Conservation (phyloP, 2,888 invertebrate genomes). For the Sinelater perroti region DNA sequence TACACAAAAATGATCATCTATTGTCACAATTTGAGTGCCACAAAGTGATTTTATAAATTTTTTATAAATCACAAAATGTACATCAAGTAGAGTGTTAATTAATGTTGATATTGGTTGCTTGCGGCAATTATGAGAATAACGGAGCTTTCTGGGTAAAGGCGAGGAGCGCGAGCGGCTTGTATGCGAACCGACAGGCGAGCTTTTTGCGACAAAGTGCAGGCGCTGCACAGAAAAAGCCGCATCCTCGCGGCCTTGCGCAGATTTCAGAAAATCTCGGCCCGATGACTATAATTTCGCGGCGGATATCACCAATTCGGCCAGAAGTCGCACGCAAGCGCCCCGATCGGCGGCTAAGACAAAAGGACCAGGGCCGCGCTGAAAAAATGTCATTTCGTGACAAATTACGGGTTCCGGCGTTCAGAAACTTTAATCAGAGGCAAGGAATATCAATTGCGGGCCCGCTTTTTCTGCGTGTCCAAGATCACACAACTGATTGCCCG, state of each 20-base stretch:
- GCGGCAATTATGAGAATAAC: too few relatives aligned
- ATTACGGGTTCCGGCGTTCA: constrained; percentile 32
- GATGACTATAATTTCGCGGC: constrained; percentile 39
- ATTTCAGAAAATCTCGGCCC: constrained; percentile 24
- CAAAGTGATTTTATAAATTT: too few relatives aligned
- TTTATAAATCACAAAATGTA: too few relatives aligned
- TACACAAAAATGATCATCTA: too few relatives aligned
- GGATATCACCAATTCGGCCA: constrained; percentile 43
- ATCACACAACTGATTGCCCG: constrained; percentile 34
- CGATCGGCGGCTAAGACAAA: constrained; percentile 43
- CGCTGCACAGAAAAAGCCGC: too few relatives aligned
- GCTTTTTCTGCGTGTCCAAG: constrained; percentile 30
- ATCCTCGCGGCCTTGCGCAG: constrained; percentile 1
- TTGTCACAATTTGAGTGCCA: too few relatives aligned
- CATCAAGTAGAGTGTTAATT: too few relatives aligned
- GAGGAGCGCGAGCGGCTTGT: too few relatives aligned
- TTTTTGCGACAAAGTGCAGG: too few relatives aligned
- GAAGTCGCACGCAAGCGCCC: constrained; percentile 41
- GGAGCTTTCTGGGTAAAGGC: too few relatives aligned
- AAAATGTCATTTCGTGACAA: constrained; percentile 38
- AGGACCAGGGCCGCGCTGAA: constrained; percentile 37
- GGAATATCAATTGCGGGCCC: constrained; percentile 33
- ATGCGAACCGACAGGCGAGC: too few relatives aligned
- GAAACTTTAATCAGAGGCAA: constrained; percentile 37
- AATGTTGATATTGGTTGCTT: too few relatives aligned